These are phyloP conservation scores for Alcedo atthis DNA, from an alignment of 2,797 vertebrate species.

Conservation along the genomic window DNA sequence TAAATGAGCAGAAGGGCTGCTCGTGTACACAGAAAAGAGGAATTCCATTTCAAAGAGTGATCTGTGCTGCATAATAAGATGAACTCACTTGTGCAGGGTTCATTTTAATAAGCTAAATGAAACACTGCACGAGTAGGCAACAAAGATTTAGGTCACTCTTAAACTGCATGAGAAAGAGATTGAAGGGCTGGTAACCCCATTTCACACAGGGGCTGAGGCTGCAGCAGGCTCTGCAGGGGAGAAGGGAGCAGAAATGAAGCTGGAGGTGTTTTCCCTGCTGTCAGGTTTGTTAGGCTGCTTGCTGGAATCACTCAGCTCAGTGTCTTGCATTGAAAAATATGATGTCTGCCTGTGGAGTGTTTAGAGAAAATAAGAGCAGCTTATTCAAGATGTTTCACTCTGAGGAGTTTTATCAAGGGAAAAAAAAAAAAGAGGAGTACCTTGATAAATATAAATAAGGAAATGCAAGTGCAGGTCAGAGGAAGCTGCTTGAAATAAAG, in stretches of 20 bases:
- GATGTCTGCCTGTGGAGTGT: background rate
- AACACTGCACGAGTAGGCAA: background rate
- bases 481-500: background rate
- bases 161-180: background rate
- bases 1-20: background rate
- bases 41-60: constrained; percentile 7
- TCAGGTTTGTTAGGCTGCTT: background rate
- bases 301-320: background rate
- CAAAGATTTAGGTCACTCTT: background rate
- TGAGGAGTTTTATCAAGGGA: background rate
- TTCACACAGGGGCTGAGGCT: background rate
- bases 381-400: background rate
- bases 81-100: background rate
- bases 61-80: background rate
- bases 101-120: constrained; percentile 32
- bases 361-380: background rate
- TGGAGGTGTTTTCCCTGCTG: background rate
- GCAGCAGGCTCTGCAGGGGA: background rate
- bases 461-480: background rate
- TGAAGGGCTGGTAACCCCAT: background rate
- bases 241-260: background rate
- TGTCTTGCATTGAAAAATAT: background rate
- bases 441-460: background rate
- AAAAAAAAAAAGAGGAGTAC: background rate
- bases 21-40: background rate